Conservation (phyloP, 2,888 invertebrate species). For the Epinotia ramella region DNA sequence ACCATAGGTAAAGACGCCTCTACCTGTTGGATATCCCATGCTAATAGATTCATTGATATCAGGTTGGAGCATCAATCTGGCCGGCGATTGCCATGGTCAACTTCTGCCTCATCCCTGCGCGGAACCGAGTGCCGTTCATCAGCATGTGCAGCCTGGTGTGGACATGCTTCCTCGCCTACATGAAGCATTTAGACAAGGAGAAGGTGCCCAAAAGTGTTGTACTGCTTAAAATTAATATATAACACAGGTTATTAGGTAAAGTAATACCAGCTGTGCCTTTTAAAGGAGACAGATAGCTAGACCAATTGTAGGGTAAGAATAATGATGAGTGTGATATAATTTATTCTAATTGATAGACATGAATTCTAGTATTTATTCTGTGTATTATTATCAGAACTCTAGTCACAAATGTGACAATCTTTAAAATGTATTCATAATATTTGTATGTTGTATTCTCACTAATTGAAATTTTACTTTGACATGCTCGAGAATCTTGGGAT, state of each 20-base stretch:
- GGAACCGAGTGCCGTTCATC: slow-evolving; percentile 91
- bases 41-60: slow-evolving; percentile 51
- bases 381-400: background rate
- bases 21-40: background rate
- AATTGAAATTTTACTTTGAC: background rate
- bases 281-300: slow-evolving; percentile 27
- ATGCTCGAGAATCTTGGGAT: background rate
- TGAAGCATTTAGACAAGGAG: slow-evolving; percentile 87
- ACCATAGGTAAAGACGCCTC: too few relatives aligned
- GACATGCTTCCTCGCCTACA: slow-evolving; percentile 92
- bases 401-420: background rate
- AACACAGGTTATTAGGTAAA: slow-evolving; percentile 35
- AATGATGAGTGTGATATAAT: slow-evolving; percentile 39
- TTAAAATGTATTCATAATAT: slow-evolving; percentile 1
- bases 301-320: slow-evolving; percentile 33
- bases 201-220: slow-evolving; percentile 56
- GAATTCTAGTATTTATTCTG: slow-evolving; percentile 22
- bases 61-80: slow-evolving; percentile 91
- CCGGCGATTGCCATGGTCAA: slow-evolving; percentile 90
- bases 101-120: slow-evolving; percentile 89
- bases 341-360: slow-evolving; percentile 25
- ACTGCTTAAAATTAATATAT: slow-evolving; percentile 57
- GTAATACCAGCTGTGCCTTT: slow-evolving; percentile 9
- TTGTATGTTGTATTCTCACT: background rate
- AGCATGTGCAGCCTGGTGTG: slow-evolving; percentile 91